Conservation (phyloP, 2,888 invertebrate species). For the Noctua janthina region DNA sequence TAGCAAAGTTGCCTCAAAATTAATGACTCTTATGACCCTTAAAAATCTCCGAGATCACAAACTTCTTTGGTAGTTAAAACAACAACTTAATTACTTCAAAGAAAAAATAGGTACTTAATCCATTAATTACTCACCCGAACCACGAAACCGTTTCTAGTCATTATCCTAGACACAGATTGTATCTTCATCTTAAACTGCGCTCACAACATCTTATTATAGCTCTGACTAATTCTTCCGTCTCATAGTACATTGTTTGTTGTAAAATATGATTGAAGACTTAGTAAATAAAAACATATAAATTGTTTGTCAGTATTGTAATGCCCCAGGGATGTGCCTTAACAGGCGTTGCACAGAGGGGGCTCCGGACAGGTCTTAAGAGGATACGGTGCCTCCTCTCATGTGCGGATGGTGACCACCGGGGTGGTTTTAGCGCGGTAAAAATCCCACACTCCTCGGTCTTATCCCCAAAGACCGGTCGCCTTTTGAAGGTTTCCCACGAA, state of each 20-base stretch:
- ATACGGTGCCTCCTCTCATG: too few species aligned
- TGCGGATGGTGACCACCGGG: too few species aligned
- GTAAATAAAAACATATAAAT: too few species aligned
- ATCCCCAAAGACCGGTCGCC: too few species aligned
- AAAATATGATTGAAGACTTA: background rate
- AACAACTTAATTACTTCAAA: constrained; percentile 43
- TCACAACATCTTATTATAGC: constrained; percentile 42
- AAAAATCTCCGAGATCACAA: constrained; percentile 6
- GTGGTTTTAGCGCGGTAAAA: too few species aligned
- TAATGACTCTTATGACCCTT: constrained; percentile 18
- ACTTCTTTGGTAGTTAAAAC: constrained; percentile 30
- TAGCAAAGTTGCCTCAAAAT: constrained; percentile 8
- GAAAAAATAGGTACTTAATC: constrained; percentile 42
- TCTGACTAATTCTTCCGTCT: constrained; percentile 35
- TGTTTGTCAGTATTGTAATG: too few species aligned
- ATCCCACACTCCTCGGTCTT: too few species aligned
- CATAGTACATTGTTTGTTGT: constrained; percentile 1
- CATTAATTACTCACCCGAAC: constrained; percentile 53
- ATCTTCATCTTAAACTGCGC: constrained; percentile 39
- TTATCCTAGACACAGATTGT: constrained; percentile 53
- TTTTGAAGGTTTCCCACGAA: too few species aligned
- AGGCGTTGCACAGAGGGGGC: too few species aligned
- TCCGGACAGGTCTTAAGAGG: too few species aligned
- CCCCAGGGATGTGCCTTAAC: too few species aligned
- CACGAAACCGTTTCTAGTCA: constrained; percentile 52